Base-by-base conservation (phyloP, 1,140 invertebrate genomes). In the Drosophila nebulosa region DNA sequence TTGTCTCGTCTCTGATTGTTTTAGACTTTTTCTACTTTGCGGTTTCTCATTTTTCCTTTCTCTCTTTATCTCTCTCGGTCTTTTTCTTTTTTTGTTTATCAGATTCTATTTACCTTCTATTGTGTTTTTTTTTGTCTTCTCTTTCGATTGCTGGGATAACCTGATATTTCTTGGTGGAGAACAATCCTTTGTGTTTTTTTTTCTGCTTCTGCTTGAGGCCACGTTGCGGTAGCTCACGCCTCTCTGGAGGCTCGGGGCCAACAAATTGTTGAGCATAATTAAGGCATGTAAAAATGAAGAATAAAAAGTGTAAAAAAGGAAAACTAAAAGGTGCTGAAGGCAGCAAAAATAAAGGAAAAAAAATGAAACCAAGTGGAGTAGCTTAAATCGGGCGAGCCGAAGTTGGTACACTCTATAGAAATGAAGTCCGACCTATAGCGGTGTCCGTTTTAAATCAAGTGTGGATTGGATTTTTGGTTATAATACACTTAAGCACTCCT, bases 191-290 rank as follows among this genome's bases (percentile, higher is more conserved):
- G 56, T 27, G 50, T 57, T 52, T 67, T 36, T 21, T 52, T 1
- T 24, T 4, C 24, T n/a, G n/a, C 27, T 30, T 30, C 6, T 10
- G 14, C 18, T 7, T 42, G 5, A 26, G 27, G 58, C 9, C 52
- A 63, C 21, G 27, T 6, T 55, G 65, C 4, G 59, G 26, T 21
- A 32, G 32, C 7, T 26, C 35, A 21, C n/a, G n/a, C n/a, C n/a
- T 50, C 4, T 18, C 50, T 39, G 26, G 21, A 22, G 18, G 22
- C 39, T 46, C 55, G n/a, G 1, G 32, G 39, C 55, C 3, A 59
- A 21, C 50, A 79, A 79, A 55, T 51, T 64, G 26, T 55, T 39
- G 10, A 35, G 22, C 32, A 63, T 68, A 81, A 78, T 81, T 81
- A 78, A 59, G 30, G 35, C 51, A 53, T 16, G 39, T 46, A 46